Evolutionary conservation across 2,888 invertebrate genomes (phyloP), one percentile per base, ranked within the genome.

Genomic region (Amphipoea lucens): DNA sequence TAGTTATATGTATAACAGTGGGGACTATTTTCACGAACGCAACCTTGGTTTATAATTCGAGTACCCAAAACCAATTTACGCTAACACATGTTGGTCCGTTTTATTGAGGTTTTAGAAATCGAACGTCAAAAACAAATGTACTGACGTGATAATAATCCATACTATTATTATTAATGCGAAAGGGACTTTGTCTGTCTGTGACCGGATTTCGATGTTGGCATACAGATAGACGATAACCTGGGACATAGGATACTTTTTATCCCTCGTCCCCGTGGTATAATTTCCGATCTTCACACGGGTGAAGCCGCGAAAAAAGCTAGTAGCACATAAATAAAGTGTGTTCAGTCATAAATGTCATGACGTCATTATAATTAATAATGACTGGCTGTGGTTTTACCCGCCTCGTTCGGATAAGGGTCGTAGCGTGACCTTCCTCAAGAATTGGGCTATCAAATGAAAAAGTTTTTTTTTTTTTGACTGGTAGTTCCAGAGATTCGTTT

Each of bases 1-100:
- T 65, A 67, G 68, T 76, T 72, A 54, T 57, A 40, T 40, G 40
- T 40, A 67, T n/a, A 57, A 62, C 71, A 57, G 77, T 79, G 29
- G 40, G 12, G 65, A 29, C 57, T 60, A 71, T 60, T 54, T 68
- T 54, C 23, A 54, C 51, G 40, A 67, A 82, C n/a, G 45, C 36
- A 36, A 9, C 6, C 12, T 54, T 68, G 17, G 36, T 54, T 40
- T 62, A 54, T 45, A 45, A 45, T n/a, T 14, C 12, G 20, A 75
- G 23, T 68, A 23, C 51, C 4, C 29, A 29, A 9, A 45, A 65
- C 9, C 12, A 51, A 23, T n/a, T 36, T 48, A 40, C 7, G 17
- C 4, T 54, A 36, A 12, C 1, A 12, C 23, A n/a, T 66, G 2
- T n/a, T 45, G n/a, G 0, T 20, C 5, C 17, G 7, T 23, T 54